Evolutionary conservation across 2,113 vertebrate species (phyloP).

Genomic region (Rattus rattus): DNA sequence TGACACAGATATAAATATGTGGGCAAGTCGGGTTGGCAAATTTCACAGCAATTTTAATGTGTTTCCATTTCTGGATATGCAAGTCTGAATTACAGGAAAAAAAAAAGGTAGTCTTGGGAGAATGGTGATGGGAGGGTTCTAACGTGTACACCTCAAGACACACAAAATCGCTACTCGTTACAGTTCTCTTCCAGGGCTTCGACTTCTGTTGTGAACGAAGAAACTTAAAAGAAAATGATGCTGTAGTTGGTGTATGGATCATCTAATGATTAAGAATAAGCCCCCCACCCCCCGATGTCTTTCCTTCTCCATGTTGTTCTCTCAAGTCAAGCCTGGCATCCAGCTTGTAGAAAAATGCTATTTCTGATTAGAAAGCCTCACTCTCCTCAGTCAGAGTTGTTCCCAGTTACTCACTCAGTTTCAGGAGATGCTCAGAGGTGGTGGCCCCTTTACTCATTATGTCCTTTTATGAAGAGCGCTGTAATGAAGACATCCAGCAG

Average conservation of each 20-base stretch:
- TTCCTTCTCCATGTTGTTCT: not conserved
- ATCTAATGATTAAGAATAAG: not conserved
- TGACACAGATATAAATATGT: slow-evolving; percentile 76
- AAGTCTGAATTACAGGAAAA: slow-evolving; percentile 44
- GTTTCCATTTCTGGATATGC: slow-evolving; percentile 74
- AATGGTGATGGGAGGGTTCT: slow-evolving; percentile 7
- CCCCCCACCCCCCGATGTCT: not conserved
- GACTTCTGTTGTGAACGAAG: not conserved
- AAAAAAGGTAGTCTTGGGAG: not conserved
- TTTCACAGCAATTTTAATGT: slow-evolving; percentile 73
- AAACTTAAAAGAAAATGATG: not conserved
- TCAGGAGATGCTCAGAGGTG: not conserved
- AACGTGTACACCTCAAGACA: not conserved
- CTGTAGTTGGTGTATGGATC: not conserved
- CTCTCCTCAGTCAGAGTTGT: not conserved
- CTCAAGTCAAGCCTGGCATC: not conserved
- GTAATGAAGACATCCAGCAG: not conserved
- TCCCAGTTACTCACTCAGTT: not conserved
- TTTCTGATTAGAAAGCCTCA: not conserved
- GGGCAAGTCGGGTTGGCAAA: slow-evolving; percentile 70
- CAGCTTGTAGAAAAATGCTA: not conserved
- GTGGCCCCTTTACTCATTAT: not conserved
- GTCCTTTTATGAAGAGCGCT: not conserved
- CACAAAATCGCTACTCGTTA: not conserved
- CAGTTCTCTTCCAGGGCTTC: not conserved